Evolutionary conservation across 1,140 invertebrate species (phyloP).

Genomic region (Kradibia gibbosae): DNA sequence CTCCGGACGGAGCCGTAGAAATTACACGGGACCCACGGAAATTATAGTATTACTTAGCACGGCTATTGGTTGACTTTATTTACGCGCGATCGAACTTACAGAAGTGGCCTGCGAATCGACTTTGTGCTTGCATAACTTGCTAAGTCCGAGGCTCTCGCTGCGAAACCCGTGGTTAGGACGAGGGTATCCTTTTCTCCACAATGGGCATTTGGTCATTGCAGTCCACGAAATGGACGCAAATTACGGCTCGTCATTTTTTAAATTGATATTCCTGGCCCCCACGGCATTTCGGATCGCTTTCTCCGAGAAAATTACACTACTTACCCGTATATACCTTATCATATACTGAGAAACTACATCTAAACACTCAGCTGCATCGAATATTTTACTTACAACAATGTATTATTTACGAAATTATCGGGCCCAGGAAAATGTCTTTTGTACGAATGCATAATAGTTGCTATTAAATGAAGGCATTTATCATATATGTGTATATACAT

Average conservation of each 20-base stretch:
- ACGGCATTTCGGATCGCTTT: too few relatives aligned
- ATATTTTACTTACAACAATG: neutral
- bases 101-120: neutral
- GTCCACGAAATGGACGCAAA: neutral
- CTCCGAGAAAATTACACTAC: constrained; percentile 17
- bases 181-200: constrained; percentile 6
- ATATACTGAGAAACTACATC: constrained; percentile 4
- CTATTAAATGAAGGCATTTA: neutral
- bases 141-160: neutral
- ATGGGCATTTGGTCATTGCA: neutral
- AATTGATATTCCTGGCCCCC: neutral
- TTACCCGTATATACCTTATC: neutral
- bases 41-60: neutral
- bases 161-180: neutral
- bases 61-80: constrained; percentile 11
- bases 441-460: neutral
- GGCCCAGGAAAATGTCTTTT: neutral
- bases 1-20: neutral
- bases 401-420: neutral
- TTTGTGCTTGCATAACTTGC: neutral
- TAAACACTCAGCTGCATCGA: neutral
- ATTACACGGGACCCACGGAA: neutral
- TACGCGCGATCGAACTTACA: neutral
- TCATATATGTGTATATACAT: neutral
- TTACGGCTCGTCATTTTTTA: constrained; percentile 1